Evolutionary conservation across 1,140 invertebrate species (phyloP), one percentile per base, ranked within the genome.

Genomic region (Dinothrombium tinctorium): DNA sequence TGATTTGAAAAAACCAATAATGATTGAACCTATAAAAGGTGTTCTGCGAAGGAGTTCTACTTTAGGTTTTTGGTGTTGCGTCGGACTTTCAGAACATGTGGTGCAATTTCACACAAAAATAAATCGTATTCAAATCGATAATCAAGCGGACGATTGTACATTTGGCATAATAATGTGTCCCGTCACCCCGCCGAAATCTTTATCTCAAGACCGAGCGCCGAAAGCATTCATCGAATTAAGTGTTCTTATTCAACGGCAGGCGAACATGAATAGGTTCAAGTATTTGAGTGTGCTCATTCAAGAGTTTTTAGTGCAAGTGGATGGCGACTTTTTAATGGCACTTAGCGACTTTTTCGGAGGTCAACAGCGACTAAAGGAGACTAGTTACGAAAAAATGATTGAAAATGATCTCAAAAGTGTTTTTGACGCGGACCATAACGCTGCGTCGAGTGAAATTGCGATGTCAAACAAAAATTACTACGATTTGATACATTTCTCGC

Each of bases 181-280:
- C 0, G 75, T 94, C 28, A 75, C 84, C 5, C 81, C 78, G 31
- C 86, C 90, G 1, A 83, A 80, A 55, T 87, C 78, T 53, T 71
- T 96, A 12, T 74, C 76, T 33, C 72, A 71, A 38, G 72, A 74
- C 43, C 49, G 55, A 69, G 73, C 68, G 4, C 71, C 81, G 38
- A 95, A 90, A 56, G 86, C 89, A n/a, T 96, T 96, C 58, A 74
- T 79, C 22, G 89, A 98, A 62, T 61, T 89, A 42, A 84, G 82
- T 57, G 72, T 92, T 48, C 78, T 96, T 26, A 73, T 92, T 55
- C 66, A 79, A 17, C 61, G 84, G 23, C 74, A 81, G 54, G 60
- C 64, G 25, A 71, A 69, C 26, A 73, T 96, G 3, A 70, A 73
- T 25, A 86, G 96, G 57, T 90, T 81, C 54, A 89, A 92, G 57